Base-by-base conservation (phyloP, 2,888 invertebrate genomes). In the Lymantria monacha region DNA sequence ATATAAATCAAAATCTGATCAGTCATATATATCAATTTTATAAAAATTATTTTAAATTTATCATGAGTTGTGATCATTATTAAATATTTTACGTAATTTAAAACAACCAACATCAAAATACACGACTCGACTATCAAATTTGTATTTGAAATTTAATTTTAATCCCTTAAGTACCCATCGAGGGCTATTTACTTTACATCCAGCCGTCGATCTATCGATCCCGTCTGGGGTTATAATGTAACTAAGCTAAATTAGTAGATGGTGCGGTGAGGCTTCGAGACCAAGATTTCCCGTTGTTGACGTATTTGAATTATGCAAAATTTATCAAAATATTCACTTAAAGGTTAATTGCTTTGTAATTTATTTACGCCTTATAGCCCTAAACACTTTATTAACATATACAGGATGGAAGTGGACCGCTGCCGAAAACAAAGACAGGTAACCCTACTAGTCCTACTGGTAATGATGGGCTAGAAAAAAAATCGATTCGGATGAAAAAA, bases 311-410 rank as follows among this genome's bases (percentile, higher is more conserved):
- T 33, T 41, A 40, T 30, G 30, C 22, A 33, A 47, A 47, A 41
- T 42, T 46, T 38, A 30, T 40, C 37, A 13, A 14, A 37, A 42
- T 14, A 41, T 45, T 54, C 50, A 46, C 10, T 46, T 48, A 44
- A 62, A 57, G 51, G 59, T 59, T 55, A 61, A 50, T 59, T 65
- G 58, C 47, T 44, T 44, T 49, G 37, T 40, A 63, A 44, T 52
- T 59, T 49, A 47, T 44, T 43, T 51, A 55, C 37, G 41, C 42
- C 36, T 51, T 44, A 44, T 48, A 22, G 12, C 14, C 36, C 45
- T 10, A 30, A 22, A 42, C 41, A 30, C 30, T 48, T 52, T 30
- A 41, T 52, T 48, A 48, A 43, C 48, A 48, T 52, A 45, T 42
- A 52, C 33, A 52, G n/a, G n/a, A n/a, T n/a, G n/a, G n/a, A n/a